Conservation (phyloP, 2,888 invertebrate species). For the Strigamia crassipes region DNA sequence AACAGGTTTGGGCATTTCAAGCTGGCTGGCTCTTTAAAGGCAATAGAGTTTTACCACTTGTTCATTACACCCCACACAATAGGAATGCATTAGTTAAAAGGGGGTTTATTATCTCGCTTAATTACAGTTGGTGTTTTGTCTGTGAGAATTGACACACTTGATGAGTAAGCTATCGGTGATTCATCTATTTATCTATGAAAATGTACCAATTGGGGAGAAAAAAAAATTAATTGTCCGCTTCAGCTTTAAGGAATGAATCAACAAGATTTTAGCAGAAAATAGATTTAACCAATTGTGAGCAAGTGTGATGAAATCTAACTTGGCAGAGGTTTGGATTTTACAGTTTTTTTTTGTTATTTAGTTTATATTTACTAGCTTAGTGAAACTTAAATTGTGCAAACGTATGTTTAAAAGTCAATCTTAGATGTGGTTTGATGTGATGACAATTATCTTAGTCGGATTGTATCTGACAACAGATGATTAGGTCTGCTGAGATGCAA, state of each 20-base stretch:
- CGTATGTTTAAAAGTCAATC: neutral
- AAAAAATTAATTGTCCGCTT: neutral
- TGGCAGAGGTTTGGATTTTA: neutral
- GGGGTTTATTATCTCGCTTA: neutral
- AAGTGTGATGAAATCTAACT: neutral
- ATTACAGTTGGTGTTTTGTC: neutral
- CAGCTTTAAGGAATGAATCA: conserved; percentile 10
- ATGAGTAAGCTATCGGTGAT: conserved; percentile 17
- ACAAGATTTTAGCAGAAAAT: conserved; percentile 32
- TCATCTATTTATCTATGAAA: conserved; percentile 13
- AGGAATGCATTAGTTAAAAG: neutral
- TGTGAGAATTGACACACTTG: neutral
- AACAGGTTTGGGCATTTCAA: conserved; percentile 1
- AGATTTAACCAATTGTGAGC: conserved; percentile 19
- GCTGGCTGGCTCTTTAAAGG: neutral
- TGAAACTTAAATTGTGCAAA: neutral
- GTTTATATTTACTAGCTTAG: neutral
- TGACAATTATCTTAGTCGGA: conserved; percentile 7
- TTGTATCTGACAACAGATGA: neutral
- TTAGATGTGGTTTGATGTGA: neutral
- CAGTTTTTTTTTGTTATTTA: neutral
- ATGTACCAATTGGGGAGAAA: neutral
- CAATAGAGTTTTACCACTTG: conserved; percentile 7
- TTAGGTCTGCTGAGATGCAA: neutral
- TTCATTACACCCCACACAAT: conserved; percentile 10